Base-by-base conservation (phyloP, 2,113 vertebrate genomes). In the Verasper variegatus region DNA sequence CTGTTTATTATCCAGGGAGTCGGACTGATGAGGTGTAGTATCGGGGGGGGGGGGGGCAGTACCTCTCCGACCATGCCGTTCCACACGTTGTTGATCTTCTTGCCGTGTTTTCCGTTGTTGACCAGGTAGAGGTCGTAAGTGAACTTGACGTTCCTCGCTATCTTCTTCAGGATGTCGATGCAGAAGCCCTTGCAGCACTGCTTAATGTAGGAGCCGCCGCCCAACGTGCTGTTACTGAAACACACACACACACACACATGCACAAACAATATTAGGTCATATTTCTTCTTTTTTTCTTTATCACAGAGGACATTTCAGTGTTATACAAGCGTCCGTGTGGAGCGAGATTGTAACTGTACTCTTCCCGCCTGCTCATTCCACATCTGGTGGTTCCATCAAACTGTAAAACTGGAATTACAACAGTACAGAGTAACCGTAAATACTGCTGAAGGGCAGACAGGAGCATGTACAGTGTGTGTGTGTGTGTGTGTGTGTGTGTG, bases 31-130 rank as follows among this genome's bases (percentile, higher is more conserved):
- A 27, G 27, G 27, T 27, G 3, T 27, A 27, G 27, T 24, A 24
- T 24, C 24, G 31, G 31, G 6, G 35, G 35, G 13, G 3, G 47
- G n/a, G 37, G 1, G 21, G 20, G 13, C 3, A 11, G 92, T 91
- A 99, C 98, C 93, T 99, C 98, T 65, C 98, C 98, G 47, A 99
- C 98, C 98, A 99, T 98, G 81, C 98, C 98, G 9, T 99, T 99
- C 98, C 98, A 99, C 71, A 98, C 94, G 0, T 98, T 98, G 90
- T 99, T 98, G 86, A 99, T 97, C 88, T 99, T 99, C 85, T 99
- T 99, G 71, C 98, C 98, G 0, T 99, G 98, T 76, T 99, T 99
- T 69, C 98, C 98, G 0, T 99, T 99, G 3, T 95, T 97, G 86
- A 99, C 98, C 91, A 99, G 92, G 90, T 99, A 99, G 64, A 99